Conservation (phyloP, 2,888 invertebrate species). For the Amphipoea oculea region DNA sequence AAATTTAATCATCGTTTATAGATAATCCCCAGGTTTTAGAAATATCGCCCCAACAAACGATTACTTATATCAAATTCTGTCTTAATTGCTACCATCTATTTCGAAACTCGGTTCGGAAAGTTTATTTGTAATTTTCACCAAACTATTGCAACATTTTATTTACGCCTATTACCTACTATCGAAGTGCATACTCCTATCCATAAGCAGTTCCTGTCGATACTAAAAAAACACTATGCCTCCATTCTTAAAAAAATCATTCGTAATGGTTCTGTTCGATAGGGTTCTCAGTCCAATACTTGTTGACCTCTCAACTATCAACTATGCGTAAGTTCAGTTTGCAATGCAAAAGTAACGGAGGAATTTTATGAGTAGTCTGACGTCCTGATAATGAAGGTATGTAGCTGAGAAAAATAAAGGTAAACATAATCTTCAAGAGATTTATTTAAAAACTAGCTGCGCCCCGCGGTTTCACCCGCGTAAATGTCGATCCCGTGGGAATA, state of each 20-base stretch:
- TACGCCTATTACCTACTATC: conserved; percentile 18
- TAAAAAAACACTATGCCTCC: conserved; percentile 68
- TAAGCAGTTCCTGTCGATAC: conserved; percentile 65
- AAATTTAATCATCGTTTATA: no score
- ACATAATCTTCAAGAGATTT: neutral
- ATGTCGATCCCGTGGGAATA: no score
- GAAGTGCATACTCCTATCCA: conserved; percentile 45
- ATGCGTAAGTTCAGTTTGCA: neutral
- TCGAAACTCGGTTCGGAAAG: no score
- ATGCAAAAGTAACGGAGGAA: neutral
- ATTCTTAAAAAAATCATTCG: conserved; percentile 67
- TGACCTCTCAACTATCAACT: conserved; percentile 47
- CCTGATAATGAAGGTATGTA: no score
- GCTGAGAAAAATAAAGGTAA: neutral
- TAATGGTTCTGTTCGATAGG: conserved; percentile 63
- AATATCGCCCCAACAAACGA: no score
- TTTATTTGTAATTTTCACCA: neutral
- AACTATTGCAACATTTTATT: conserved; percentile 1
- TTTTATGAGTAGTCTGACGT: neutral
- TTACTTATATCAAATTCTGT: no score
- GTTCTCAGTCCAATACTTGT: conserved; percentile 53
- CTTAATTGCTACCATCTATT: no score
- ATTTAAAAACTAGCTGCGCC: no score
- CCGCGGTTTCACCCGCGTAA: no score
- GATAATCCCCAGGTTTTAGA: no score